Evolutionary conservation across 2,113 vertebrate species (phyloP), one percentile per base, ranked within the genome.

Genomic region (Serinus canaria): DNA sequence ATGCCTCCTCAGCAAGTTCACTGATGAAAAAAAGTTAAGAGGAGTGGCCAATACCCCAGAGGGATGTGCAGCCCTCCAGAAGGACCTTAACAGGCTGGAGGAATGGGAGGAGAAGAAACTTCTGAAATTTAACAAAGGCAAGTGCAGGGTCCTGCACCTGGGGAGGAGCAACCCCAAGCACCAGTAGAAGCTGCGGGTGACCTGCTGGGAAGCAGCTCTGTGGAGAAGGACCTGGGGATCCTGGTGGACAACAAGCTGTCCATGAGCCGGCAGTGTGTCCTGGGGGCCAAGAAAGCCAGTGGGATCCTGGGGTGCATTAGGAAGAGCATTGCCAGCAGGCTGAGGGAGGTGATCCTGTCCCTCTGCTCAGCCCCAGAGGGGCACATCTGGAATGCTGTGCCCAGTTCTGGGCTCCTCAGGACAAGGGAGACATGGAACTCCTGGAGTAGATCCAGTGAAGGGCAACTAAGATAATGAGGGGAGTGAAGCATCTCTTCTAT

Each of bases 291-390:
- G 25, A 53, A 43, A 31, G 24, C 9, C 25, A 55, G 0, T 11
- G 39, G 37, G 6, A 23, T 14, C 31, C 37, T 64, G 30, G 10
- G 11, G 23, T 27, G 14, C 31, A 28, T 35, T 35, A 66, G 31
- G 11, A n/a, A 64, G 9, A 64, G 15, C 31, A 24, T 3, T 55
- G 31, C 49, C 49, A 0, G 15, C 15, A 66, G 24, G 25, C 11
- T 0, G 1, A 66, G 12, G 11, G 15, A 24, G 25, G 9, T 66
- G 62, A 31, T 55, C 15, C 33, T 37, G 37, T 1, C n/a, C 43
- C 28, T 81, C 28, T 58, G 6, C 17, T 33, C 52, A 33, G 17
- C 28, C 28, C 8, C 55, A n/a, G 10, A 6, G 53, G 49, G 35
- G 28, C n/a, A 49, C n/a, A 58, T 21, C 41, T 41, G 41, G 20